Base-by-base conservation (phyloP, 2,888 invertebrate species). In the Caradrina kadenii region DNA sequence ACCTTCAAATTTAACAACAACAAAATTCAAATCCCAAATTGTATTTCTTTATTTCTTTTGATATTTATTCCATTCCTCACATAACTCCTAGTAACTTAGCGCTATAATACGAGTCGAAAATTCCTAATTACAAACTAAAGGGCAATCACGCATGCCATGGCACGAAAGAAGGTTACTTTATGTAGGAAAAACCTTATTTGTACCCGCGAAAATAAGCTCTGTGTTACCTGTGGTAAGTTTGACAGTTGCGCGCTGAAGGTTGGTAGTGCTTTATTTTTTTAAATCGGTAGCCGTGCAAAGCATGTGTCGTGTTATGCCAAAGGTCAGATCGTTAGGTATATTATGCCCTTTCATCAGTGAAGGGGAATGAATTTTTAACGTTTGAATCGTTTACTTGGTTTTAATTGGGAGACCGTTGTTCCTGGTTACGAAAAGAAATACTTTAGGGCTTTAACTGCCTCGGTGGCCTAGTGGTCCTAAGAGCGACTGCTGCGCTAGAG, bases 291-390 rank as follows among this genome's bases (percentile, higher is more conserved):
- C 75, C 35, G 73, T 61, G 76, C 81, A 79, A 86, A 84, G 85
- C 78, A 80, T 81, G 78, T 90, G 80, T 88, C 93, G 93, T 93
- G 93, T 90, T 85, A 92, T 90, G 92, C 87, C 92, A 93, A 91
- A 92, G 93, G 92, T 93, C 91, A 87, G 76, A 81, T 80, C 75
- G 77, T 82, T 87, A 81, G 85, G 80, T 84, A 77, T 86, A 87
- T 81, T 73, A 83, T 82, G 81, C 78, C 76, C 77, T 82, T 79
- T 87, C 77, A 82, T 75, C 76, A 73, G 80, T 74, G 73, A 69
- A 70, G 81, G 64, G 65, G 77, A 73, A 75, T 78, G 72, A 73
- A 75, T 72, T 75, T 73, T 81, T 79, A 72, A 77, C 64, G 49
- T 62, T 45, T 21, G 11, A 68, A 52, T 66, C 63, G 76, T 70